Evolutionary conservation across 2,888 invertebrate genomes (phyloP).

Genomic region (Acrocyrtus sp.): DNA sequence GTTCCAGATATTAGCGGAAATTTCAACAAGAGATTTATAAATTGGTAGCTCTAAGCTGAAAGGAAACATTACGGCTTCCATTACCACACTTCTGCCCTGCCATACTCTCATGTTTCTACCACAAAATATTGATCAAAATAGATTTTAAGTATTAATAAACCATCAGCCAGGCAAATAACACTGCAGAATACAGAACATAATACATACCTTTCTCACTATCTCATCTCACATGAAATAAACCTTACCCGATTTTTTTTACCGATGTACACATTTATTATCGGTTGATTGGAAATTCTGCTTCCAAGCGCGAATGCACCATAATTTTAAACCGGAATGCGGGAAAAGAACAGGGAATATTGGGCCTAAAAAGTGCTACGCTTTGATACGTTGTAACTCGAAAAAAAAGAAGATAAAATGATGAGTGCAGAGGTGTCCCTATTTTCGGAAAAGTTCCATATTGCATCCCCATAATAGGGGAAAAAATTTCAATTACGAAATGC

Average conservation of each 20-base stretch:
- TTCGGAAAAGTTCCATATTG: neutral
- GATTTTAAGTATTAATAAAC: no score
- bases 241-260: neutral
- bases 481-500: slow-evolving; percentile 50
- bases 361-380: no score
- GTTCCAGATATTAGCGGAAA: slow-evolving; percentile 50
- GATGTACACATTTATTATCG: slow-evolving; percentile 22
- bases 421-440: no score
- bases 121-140: slow-evolving; percentile 51
- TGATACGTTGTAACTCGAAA: no score
- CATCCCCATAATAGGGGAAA: neutral
- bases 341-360: no score
- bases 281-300: slow-evolving; percentile 39
- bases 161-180: no score
- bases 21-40: slow-evolving; percentile 46
- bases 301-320: neutral
- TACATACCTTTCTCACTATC: neutral
- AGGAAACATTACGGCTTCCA: slow-evolving; percentile 39
- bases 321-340: no score
- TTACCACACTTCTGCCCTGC: slow-evolving; percentile 27
- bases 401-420: no score
- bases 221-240: neutral
- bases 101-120: slow-evolving; percentile 6
- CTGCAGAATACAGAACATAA: neutral
- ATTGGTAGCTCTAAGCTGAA: slow-evolving; percentile 43